Evolutionary conservation across 1,140 invertebrate genomes (phyloP).

Genomic region (Tetraneura akinire): DNA sequence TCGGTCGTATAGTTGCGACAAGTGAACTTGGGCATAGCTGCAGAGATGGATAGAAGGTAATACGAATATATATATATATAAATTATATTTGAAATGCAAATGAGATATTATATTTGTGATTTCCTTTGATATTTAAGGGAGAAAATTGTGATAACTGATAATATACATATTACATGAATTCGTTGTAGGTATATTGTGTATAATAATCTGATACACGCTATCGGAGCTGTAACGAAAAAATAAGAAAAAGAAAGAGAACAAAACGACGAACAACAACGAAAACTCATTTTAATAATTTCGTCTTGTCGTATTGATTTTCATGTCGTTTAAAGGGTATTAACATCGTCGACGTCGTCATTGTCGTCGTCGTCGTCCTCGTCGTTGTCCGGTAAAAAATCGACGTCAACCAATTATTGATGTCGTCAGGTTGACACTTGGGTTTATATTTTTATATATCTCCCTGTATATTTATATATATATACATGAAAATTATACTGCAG

Average conservation of each 20-base stretch:
- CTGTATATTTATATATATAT: no score
- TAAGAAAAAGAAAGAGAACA: neutral
- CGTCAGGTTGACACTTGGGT: neutral
- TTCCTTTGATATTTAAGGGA: neutral
- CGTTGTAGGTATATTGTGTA: no score
- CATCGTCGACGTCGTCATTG: neutral
- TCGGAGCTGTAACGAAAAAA: neutral
- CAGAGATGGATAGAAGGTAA: neutral
- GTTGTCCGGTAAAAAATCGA: conserved; percentile 30
- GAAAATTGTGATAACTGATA: neutral
- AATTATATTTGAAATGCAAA: conserved; percentile 28
- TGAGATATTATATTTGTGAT: conserved; percentile 20
- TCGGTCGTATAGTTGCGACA: neutral
- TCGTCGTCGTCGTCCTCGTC: neutral
- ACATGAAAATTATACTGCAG: no score
- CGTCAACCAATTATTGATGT: neutral
- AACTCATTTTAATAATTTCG: conserved; percentile 34
- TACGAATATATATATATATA: neutral
- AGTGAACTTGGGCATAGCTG: neutral
- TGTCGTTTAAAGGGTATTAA: conserved; percentile 39
- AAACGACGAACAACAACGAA: neutral
- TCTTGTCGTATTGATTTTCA: conserved; percentile 23
- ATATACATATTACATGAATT: conserved; percentile 17
- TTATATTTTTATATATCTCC: neutral
- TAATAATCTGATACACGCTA: neutral